Evolutionary conservation across 2,113 vertebrate genomes (phyloP).

Genomic region (Henicopernis longicauda): DNA sequence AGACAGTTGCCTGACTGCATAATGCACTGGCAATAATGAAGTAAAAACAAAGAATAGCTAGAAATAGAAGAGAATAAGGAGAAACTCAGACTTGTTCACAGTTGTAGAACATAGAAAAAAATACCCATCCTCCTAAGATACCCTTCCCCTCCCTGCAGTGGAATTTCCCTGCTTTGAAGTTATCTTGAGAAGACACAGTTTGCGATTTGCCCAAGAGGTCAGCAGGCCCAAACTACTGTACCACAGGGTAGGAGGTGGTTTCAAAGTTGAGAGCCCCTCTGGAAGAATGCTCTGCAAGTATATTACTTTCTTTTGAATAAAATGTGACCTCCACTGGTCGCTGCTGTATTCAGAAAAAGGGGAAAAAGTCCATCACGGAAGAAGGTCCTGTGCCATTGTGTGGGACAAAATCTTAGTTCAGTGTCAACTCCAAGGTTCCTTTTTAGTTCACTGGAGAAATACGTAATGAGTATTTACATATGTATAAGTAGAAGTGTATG

Average conservation of each 20-base stretch:
- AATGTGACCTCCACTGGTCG: not conserved
- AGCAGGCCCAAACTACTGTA: not conserved
- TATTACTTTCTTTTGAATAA: not conserved
- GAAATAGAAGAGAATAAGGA: not conserved
- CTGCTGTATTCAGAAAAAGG: not conserved
- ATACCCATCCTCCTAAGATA: not conserved
- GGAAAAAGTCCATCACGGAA: not conserved
- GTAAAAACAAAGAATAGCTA: not conserved
- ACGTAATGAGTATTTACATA: not conserved
- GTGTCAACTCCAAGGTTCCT: not conserved
- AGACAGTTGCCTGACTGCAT: not conserved
- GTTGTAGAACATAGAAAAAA: not conserved
- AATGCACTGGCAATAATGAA: not conserved
- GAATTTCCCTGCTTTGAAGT: slow-evolving; percentile 7
- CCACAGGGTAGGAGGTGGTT: not conserved
- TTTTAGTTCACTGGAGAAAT: not conserved
- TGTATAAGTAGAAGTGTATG: not conserved
- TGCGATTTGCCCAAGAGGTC: not conserved
- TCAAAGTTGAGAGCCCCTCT: not conserved
- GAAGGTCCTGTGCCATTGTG: not conserved
- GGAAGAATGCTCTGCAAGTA: not conserved
- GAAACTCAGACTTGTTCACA: not conserved
- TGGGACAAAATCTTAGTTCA: not conserved
- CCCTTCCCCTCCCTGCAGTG: not conserved
- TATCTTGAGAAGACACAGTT: not conserved